phyloP scores from a whole-genome alignment of 2,797 vertebrate genomes.

The Onychomys torridus region DNA sequence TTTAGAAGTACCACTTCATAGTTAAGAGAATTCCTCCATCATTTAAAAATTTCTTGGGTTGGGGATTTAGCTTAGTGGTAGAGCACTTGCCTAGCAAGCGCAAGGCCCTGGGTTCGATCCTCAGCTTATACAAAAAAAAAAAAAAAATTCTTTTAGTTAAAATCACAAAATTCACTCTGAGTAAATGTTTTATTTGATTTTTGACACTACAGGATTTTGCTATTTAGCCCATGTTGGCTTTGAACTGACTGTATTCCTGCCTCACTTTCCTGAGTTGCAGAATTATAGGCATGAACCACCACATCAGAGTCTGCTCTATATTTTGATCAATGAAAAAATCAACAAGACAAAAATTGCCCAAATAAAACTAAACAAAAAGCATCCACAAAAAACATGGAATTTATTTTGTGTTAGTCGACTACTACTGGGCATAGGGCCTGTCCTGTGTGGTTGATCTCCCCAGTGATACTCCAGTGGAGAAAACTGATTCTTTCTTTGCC shows the following conservation, averaged over 20 bases:
- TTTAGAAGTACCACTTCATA: slow-evolving; percentile 7
- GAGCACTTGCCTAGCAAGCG: no score
- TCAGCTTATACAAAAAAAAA: no score
- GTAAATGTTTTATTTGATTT: neutral
- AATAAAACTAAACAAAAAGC: no score
- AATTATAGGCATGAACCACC: neutral
- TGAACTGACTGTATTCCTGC: neutral
- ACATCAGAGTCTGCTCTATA: neutral
- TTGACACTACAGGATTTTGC: neutral
- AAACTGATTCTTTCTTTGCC: neutral
- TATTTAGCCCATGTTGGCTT: neutral
- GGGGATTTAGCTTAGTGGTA: no score
- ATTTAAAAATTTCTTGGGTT: no score
- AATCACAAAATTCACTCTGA: neutral
- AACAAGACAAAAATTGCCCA: no score
- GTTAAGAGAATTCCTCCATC: neutral
- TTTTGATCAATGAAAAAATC: no score
- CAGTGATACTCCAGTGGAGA: neutral
- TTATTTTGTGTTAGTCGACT: no score
- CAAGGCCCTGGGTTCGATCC: no score
- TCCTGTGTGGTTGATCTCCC: neutral
- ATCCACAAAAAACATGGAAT: no score
- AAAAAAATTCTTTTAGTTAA: no score
- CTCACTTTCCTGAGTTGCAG: neutral
- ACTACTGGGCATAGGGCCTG: no score